These are phyloP conservation scores for Eidolon helvum DNA, from an alignment of 2,113 vertebrate species.

Conservation along the genomic window DNA sequence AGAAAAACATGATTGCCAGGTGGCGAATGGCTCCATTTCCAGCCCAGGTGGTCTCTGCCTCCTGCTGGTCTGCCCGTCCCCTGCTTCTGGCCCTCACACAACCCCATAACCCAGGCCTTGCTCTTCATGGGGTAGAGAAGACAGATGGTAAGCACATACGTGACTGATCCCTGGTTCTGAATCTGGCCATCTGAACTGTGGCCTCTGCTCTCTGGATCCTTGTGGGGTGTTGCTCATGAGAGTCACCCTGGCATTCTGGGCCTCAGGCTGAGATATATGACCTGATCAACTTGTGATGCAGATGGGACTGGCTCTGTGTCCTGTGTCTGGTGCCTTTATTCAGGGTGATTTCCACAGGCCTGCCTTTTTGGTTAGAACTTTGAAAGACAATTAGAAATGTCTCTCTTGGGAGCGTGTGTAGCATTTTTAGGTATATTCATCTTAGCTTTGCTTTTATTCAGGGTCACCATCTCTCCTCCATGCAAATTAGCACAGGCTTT, in stretches of 20 bases:
- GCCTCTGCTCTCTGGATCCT: not conserved
- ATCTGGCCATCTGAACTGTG: not conserved
- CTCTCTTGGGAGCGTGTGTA: not conserved
- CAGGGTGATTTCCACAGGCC: not conserved
- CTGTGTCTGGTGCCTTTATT: not conserved
- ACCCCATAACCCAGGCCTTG: not conserved
- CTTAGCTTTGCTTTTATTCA: not conserved
- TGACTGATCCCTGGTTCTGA: too few relatives aligned
- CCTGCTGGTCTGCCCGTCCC: not conserved
- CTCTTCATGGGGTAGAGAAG: not conserved
- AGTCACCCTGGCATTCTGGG: not conserved
- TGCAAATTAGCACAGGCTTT: not conserved
- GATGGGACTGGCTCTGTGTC: accelerated
- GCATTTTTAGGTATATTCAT: too few relatives aligned
- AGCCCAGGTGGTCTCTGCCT: not conserved
- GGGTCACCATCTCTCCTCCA: not conserved
- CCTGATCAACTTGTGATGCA: too few relatives aligned
- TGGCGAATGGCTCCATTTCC: not conserved
- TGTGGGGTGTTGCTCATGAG: not conserved
- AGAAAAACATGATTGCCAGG: not conserved
- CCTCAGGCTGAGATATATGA: not conserved
- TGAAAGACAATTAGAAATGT: not conserved
- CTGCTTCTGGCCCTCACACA: not conserved
- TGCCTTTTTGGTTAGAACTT: not conserved
- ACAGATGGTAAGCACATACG: not conserved